Base-by-base conservation (phyloP, 2,888 invertebrate species). In the Panzeria rudis region DNA sequence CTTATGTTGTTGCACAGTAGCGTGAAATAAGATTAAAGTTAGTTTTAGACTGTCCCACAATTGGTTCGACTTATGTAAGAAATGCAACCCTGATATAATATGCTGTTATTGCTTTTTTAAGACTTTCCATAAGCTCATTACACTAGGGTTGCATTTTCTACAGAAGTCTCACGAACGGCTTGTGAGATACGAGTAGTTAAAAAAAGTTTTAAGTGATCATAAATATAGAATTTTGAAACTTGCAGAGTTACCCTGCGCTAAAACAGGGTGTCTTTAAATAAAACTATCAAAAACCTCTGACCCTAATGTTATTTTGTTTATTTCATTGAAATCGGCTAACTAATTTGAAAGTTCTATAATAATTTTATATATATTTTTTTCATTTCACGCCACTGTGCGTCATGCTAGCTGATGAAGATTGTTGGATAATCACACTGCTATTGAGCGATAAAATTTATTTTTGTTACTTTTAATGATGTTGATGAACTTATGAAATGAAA, bases 401-500 rank as follows among this genome's bases (percentile, higher is more conserved):
- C 25, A 8, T 11, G 41, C 9, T 8, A 54, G 32, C 52, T 41
- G 7, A 52, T 71, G 56, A 38, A 59, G 54, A 66, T 66, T 32
- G 50, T 66, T 66, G 72, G 64, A 69, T 81, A 41, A 59, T 61
- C 66, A 66, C 72, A 54, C 9, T 25, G 6, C 44, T 44, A 20
- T 56, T 47, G 23, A 38, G 17, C 61, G 5, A 25, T 41, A 29
- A 15, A 44, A 20, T 0, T 54, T 64, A 5, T 32, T 75, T 62
- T 11, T 62, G 32, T 23, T 32, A n/a, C 23, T 77, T 17, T 73
- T 78, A 62, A 54, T 52, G 59, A 61, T 78, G 62, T 52, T 83
- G 80, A 29, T 80, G 61, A 71, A 61, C 54, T 77, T 68, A 62
- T 83, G 11, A 61, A 44, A 17, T 66, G 32, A 44, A 23, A 64